These are phyloP conservation scores for Cylas formicarius DNA, from an alignment of 1,140 invertebrate species.

Conservation along the genomic window DNA sequence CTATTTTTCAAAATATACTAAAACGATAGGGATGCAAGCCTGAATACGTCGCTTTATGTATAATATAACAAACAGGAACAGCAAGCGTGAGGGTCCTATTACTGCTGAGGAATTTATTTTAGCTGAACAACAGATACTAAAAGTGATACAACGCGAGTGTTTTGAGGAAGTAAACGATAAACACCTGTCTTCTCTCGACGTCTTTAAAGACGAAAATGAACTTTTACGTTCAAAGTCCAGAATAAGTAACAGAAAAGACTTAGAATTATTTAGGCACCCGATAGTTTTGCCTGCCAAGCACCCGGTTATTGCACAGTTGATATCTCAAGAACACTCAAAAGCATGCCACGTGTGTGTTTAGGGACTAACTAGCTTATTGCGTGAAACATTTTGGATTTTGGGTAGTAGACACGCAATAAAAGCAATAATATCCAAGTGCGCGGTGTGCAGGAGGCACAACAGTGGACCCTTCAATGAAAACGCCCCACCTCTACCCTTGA, in stretches of 20 bases:
- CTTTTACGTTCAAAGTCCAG: conserved; percentile 25
- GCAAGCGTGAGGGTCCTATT: conserved; percentile 19
- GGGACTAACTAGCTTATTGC: conserved; percentile 8
- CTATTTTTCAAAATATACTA: no score
- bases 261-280: conserved; percentile 24
- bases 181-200: no score
- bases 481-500: no score
- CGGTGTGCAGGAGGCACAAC: no score
- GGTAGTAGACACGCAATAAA: no score
- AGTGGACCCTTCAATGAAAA: no score
- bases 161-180: no score
- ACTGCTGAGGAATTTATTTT: conserved; percentile 18
- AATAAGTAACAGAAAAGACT: conserved; percentile 25
- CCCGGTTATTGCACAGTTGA: conserved; percentile 9
- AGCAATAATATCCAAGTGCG: no score
- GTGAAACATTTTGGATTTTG: no score
- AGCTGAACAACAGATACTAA: conserved; percentile 21
- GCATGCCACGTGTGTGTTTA: conserved; percentile 10
- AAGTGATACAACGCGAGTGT: no score
- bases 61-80: conserved; percentile 17
- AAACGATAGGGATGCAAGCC: no score
- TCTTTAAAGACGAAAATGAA: no score
- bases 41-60: conserved; percentile 27
- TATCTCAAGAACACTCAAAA: conserved; percentile 1
- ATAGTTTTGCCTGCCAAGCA: conserved; percentile 28